Percentiles rank a stretch among this genome's conserved stretches.
These are phyloP conservation scores for Hydroisotoma schaefferi DNA, from an alignment of 2,888 invertebrate species.

Conservation along the genomic window DNA sequence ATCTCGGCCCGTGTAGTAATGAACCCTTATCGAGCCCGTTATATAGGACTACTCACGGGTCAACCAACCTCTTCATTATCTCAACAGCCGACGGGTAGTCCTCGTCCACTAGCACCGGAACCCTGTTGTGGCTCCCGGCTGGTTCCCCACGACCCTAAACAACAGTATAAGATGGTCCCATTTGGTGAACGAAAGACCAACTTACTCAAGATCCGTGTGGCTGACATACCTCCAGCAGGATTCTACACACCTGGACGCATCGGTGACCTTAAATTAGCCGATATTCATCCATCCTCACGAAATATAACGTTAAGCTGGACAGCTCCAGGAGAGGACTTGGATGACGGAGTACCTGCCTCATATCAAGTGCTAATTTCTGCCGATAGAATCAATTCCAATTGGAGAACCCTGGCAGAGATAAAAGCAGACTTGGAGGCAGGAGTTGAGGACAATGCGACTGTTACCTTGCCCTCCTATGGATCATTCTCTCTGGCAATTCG, in stretches of 20 bases:
- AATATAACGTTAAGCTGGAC: constrained; percentile 60
- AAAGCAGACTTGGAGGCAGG: constrained; percentile 47
- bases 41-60: constrained; percentile 36
- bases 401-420: constrained; percentile 36
- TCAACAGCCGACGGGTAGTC: background rate
- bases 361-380: constrained; percentile 44
- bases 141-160: constrained; percentile 42
- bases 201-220: constrained; percentile 41
- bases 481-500: constrained; percentile 37
- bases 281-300: constrained; percentile 51
- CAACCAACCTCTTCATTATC: constrained; percentile 18
- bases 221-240: constrained; percentile 42
- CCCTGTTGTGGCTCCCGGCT: constrained; percentile 46
- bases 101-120: constrained; percentile 11
- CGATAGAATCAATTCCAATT: constrained; percentile 42
- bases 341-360: constrained; percentile 47
- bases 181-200: constrained; percentile 45
- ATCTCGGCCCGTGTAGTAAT: constrained; percentile 45
- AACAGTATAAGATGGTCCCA: constrained; percentile 46
- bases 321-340: constrained; percentile 56
- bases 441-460: constrained; percentile 43
- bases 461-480: constrained; percentile 42
- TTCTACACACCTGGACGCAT: constrained; percentile 55
- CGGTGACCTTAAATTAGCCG: constrained; percentile 55
- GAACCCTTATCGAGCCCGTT: constrained; percentile 46